Conservation (phyloP, 1,140 invertebrate species). For the Nebria ingens region DNA sequence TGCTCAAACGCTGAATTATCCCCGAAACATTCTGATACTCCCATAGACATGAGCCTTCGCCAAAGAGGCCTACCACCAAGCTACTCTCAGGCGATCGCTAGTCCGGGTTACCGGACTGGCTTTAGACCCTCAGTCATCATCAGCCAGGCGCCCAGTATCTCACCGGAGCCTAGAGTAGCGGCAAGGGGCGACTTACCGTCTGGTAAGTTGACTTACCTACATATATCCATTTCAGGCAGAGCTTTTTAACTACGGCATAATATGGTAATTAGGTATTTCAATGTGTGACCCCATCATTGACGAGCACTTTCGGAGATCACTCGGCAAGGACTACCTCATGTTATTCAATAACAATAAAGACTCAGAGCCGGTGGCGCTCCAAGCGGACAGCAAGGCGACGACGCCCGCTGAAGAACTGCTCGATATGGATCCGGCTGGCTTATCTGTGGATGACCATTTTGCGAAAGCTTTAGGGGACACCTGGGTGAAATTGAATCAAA, state of each 20-base stretch:
- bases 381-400: conserved; percentile 14
- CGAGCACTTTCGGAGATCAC: conserved; percentile 87
- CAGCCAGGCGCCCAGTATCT: conserved; percentile 14
- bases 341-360: conserved; percentile 46
- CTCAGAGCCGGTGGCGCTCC: conserved; percentile 37
- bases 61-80: conserved; percentile 43
- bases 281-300: conserved; percentile 85
- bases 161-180: neutral
- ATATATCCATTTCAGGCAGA: neutral
- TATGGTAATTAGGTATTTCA: conserved; percentile 43
- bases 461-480: conserved; percentile 91
- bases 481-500: conserved; percentile 65
- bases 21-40: conserved; percentile 29
- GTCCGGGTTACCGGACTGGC: conserved; percentile 38
- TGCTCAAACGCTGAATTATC: neutral
- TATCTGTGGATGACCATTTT: conserved; percentile 85
- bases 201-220: conserved; percentile 21
- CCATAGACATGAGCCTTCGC: conserved; percentile 42
- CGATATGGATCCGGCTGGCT: conserved; percentile 23
- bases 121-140: conserved; percentile 27
- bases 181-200: conserved; percentile 27
- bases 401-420: conserved; percentile 30
- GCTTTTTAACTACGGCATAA: conserved; percentile 2
- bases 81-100: conserved; percentile 39
- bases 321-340: conserved; percentile 79